Conservation (phyloP, 2,797 vertebrate species). For the Macroramphosus scolopax region DNA sequence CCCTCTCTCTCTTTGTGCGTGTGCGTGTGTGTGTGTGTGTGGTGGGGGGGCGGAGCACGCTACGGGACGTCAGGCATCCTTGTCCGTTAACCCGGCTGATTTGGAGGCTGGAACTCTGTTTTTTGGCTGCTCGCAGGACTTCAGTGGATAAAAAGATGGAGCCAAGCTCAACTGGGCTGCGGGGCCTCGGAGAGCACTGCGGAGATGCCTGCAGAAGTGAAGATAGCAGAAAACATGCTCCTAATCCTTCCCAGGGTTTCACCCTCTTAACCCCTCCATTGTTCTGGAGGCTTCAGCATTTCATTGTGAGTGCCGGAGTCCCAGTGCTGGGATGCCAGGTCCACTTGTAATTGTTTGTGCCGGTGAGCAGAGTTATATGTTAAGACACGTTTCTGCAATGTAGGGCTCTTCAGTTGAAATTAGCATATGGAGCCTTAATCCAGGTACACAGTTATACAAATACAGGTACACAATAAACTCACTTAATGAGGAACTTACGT, state of each 20-base stretch:
- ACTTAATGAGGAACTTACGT: conserved; percentile 7
- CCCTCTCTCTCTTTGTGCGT: conserved; percentile 19
- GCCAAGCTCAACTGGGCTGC: conserved; percentile 43
- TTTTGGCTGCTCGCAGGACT: conserved; percentile 51
- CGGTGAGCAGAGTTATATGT: conserved; percentile 39
- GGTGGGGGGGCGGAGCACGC: conserved; percentile 12
- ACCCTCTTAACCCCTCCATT: conserved; percentile 73
- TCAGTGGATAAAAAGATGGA: conserved; percentile 47
- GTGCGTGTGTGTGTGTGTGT: conserved; percentile 8
- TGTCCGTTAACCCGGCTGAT: conserved; percentile 36
- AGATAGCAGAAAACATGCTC: conserved; percentile 69
- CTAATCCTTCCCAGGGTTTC: conserved; percentile 70
- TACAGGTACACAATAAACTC: neutral
- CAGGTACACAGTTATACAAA: neutral
- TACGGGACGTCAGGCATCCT: conserved; percentile 34
- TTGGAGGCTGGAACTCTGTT: conserved; percentile 29
- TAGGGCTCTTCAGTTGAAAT: conserved; percentile 17
- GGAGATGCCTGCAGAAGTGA: conserved; percentile 62
- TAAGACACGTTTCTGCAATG: conserved; percentile 23
- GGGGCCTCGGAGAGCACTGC: conserved; percentile 35
- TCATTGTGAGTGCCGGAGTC: conserved; percentile 43
- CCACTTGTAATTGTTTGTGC: conserved; percentile 60
- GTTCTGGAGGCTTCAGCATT: conserved; percentile 60
- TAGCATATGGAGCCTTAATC: conserved; percentile 12
- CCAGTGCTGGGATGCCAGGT: conserved; percentile 52